These are phyloP conservation scores for Cryptoleucopteryx plumbea DNA, from an alignment of 2,113 vertebrate genomes.

Conservation along the genomic window DNA sequence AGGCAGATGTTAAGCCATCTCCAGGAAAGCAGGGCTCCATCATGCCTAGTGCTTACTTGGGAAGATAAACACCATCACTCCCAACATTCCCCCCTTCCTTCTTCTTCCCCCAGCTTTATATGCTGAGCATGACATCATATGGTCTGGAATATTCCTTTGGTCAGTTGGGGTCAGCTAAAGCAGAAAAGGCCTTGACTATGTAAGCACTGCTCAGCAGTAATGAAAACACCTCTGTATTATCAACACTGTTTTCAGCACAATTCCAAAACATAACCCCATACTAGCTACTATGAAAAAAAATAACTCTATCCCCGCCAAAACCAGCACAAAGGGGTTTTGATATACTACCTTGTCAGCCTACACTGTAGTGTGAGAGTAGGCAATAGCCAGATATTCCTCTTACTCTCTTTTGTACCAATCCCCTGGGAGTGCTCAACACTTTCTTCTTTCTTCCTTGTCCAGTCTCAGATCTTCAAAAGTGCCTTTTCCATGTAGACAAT, in stretches of 20 bases:
- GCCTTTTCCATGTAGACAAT: background rate
- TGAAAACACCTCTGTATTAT: background rate
- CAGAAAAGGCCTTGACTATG: background rate
- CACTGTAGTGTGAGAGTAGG: background rate
- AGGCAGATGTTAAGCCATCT: background rate
- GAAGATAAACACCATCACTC: background rate
- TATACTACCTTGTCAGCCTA: background rate
- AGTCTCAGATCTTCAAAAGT: background rate
- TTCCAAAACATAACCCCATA: background rate
- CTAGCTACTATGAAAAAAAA: background rate
- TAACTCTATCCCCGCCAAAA: background rate
- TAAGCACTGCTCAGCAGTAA: background rate
- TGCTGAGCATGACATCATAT: background rate
- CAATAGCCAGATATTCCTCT: background rate
- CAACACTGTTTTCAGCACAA: background rate
- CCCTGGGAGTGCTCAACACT: background rate
- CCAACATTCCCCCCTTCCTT: fast-evolving
- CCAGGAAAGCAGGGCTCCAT: background rate
- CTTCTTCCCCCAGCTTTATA: background rate
- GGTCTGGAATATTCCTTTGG: background rate
- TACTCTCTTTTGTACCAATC: background rate
- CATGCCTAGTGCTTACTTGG: fast-evolving
- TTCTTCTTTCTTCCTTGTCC: background rate
- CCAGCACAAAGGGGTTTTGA: background rate
- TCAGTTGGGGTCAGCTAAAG: background rate